phyloP scores from a whole-genome alignment of 2,888 invertebrate species.

The Hydrotaea diabolus region DNA sequence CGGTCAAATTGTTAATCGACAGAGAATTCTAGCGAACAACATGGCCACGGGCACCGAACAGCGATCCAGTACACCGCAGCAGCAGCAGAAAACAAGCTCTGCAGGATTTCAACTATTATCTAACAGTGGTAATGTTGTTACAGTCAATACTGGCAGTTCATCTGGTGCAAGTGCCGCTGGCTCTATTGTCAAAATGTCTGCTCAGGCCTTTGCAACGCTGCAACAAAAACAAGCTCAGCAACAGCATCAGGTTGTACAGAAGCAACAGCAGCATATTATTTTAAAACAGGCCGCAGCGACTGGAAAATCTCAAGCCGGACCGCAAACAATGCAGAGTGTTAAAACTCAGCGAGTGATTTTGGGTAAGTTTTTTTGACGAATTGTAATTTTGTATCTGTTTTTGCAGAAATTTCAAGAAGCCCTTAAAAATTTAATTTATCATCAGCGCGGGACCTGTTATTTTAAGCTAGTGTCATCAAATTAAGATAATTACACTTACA shows the following conservation, averaged over 20 bases:
- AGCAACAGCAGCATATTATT: conserved; percentile 72
- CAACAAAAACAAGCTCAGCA: conserved; percentile 77
- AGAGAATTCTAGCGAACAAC: conserved; percentile 45
- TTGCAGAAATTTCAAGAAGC: too few species aligned
- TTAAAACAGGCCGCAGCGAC: conserved; percentile 70
- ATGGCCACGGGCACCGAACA: neutral
- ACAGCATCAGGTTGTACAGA: neutral
- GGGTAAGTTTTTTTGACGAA: conserved; percentile 72
- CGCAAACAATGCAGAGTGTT: conserved; percentile 57
- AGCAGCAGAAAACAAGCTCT: conserved; percentile 47
- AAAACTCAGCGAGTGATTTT: conserved; percentile 74
- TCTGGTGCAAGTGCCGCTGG: conserved; percentile 42
- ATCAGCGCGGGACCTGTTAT: too few species aligned
- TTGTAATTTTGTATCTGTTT: too few species aligned
- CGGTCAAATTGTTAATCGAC: conserved; percentile 46
- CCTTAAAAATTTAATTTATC: too few species aligned
- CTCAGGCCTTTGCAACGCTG: conserved; percentile 77
- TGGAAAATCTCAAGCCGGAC: conserved; percentile 58
- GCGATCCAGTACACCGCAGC: conserved; percentile 58
- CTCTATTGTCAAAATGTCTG: conserved; percentile 78
- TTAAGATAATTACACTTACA: too few species aligned
- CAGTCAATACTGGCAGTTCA: conserved; percentile 30
- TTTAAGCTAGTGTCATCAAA: too few species aligned
- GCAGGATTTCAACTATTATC: conserved; percentile 52
- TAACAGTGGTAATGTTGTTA: conserved; percentile 50